Percentiles rank a stretch among this genome's conserved stretches.
These are phyloP conservation scores for Drosophila formosana DNA, from an alignment of 2,888 invertebrate genomes.

Conservation along the genomic window DNA sequence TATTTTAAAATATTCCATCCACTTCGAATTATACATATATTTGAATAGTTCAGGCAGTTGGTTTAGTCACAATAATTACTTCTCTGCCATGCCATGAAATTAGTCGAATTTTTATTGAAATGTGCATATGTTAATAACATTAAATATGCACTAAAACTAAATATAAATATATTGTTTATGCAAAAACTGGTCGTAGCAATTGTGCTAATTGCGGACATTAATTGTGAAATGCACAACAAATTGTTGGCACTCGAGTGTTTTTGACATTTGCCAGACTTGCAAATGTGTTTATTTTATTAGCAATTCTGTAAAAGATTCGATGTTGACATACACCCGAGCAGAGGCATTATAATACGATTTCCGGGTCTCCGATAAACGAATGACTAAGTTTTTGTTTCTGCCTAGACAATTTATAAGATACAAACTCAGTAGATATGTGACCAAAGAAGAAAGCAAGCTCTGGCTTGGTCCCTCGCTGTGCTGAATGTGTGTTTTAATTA, in stretches of 20 bases:
- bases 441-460: background rate
- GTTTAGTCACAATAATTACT: constrained; percentile 1
- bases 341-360: constrained; percentile 7
- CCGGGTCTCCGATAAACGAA: constrained; percentile 16
- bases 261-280: constrained; percentile 35
- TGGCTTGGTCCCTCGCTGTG: constrained; percentile 3
- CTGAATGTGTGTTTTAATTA: constrained; percentile 2
- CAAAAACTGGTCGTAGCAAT: constrained; percentile 21
- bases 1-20: constrained; percentile 56
- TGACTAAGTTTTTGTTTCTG: constrained; percentile 9
- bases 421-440: too few species aligned
- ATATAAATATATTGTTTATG: constrained; percentile 52
- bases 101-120: constrained; percentile 9
- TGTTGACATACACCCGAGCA: background rate
- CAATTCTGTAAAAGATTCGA: constrained; percentile 38
- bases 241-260: constrained; percentile 24
- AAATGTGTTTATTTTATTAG: constrained; percentile 63
- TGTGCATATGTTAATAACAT: constrained; percentile 14
- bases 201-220: constrained; percentile 12
- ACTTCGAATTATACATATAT: constrained; percentile 1
- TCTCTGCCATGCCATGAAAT: constrained; percentile 2
- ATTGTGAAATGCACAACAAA: constrained; percentile 37
- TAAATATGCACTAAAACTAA: constrained; percentile 42
- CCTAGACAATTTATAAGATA: too few species aligned
- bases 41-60: background rate